Percentiles rank a stretch among this genome's conserved stretches.
Evolutionary conservation across 2,797 vertebrate genomes (phyloP).

Genomic region (Gymnopithys bicolor): DNA sequence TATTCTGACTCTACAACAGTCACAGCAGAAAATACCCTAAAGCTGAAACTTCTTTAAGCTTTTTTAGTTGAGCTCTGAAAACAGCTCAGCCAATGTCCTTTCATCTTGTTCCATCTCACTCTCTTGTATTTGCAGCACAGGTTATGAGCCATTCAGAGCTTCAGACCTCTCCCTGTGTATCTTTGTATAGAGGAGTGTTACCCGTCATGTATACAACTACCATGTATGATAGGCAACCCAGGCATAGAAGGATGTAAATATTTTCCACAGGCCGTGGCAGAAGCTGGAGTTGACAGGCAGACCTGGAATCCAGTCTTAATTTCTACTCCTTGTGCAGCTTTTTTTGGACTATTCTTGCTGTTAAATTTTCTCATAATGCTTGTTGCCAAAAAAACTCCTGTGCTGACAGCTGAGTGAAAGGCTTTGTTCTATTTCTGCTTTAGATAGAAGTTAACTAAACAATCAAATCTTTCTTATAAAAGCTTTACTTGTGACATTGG

Average conservation of each 20-base stretch:
- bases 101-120: neutral
- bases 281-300: neutral
- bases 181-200: neutral
- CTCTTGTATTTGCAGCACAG: neutral
- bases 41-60: neutral
- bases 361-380: neutral
- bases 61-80: neutral
- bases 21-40: neutral
- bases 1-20: neutral
- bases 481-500: neutral
- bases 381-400: neutral
- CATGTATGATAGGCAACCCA: accelerated
- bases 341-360: neutral
- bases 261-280: neutral
- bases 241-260: neutral
- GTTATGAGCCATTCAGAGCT: neutral
- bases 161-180: neutral
- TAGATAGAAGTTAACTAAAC: neutral
- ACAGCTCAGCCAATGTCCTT: neutral
- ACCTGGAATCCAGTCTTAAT: neutral
- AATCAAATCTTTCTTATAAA: neutral
- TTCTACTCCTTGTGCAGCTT: neutral
- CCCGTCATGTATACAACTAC: neutral
- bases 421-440: neutral
- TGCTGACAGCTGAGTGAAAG: neutral